These are phyloP conservation scores for Loripinus fragilis DNA, from an alignment of 2,888 invertebrate species.

Conservation along the genomic window DNA sequence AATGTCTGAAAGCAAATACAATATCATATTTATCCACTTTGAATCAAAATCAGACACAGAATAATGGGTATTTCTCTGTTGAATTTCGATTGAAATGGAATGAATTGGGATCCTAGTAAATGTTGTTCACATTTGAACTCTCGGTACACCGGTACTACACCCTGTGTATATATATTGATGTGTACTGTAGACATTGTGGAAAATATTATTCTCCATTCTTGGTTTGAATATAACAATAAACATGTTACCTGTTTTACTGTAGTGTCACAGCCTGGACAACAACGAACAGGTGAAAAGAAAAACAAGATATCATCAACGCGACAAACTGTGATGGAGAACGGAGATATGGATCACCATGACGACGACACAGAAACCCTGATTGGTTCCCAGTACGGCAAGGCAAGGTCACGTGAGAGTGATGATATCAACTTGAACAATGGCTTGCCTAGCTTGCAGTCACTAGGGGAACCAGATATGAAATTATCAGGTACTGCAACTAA, in stretches of 20 bases:
- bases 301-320: slow-evolving; percentile 69
- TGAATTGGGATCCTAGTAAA: too few relatives aligned
- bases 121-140: too few relatives aligned
- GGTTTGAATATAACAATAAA: too few relatives aligned
- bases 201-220: too few relatives aligned
- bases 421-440: slow-evolving; percentile 57
- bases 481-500: slow-evolving; percentile 64
- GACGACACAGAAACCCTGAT: slow-evolving; percentile 71
- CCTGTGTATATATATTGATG: too few relatives aligned
- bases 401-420: slow-evolving; percentile 61
- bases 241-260: not conserved
- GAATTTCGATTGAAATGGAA: too few relatives aligned
- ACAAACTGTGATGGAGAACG: slow-evolving; percentile 70
- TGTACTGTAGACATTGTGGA: too few relatives aligned
- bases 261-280: slow-evolving; percentile 51
- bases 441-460: slow-evolving; percentile 57
- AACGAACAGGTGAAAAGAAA: slow-evolving; percentile 66
- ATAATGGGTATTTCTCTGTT: too few relatives aligned
- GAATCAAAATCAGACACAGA: too few relatives aligned
- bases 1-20: too few relatives aligned
- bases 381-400: slow-evolving; percentile 72
- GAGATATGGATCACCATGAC: slow-evolving; percentile 66
- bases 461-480: slow-evolving; percentile 69
- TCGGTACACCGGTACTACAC: too few relatives aligned
- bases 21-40: too few relatives aligned